These are phyloP conservation scores for Buceros bicornis DNA, from an alignment of 2,797 vertebrate species.

Conservation along the genomic window DNA sequence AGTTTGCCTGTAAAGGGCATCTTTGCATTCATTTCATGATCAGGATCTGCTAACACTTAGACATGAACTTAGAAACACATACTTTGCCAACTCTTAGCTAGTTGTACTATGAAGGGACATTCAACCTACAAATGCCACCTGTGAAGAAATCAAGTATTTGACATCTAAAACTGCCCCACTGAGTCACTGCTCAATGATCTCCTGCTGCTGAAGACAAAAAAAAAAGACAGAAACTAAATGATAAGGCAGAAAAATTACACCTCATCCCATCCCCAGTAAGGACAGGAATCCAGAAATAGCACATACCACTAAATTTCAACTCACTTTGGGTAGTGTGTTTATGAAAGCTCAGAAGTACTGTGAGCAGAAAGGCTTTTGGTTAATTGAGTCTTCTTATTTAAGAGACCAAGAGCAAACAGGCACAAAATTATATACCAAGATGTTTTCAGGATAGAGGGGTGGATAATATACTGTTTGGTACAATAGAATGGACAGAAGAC, in stretches of 20 bases:
- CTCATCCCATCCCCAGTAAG: rapidly evolving
- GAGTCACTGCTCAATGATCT: background rate
- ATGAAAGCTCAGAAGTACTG: background rate
- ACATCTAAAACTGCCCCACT: background rate
- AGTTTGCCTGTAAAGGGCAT: background rate
- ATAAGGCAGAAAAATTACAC: background rate
- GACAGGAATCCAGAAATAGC: background rate
- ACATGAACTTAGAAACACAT: background rate
- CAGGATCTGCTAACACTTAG: background rate
- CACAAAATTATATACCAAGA: background rate
- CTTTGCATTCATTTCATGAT: background rate
- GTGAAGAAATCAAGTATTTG: background rate
- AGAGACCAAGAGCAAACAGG: background rate
- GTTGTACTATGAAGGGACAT: background rate
- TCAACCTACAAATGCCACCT: background rate
- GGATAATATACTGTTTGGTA: background rate
- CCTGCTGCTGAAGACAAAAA: background rate
- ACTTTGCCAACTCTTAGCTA: background rate
- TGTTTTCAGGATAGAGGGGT: background rate
- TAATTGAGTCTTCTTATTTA: background rate
- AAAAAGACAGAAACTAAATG: background rate
- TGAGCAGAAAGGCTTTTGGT: background rate
- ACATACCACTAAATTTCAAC: background rate
- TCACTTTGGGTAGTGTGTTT: background rate
- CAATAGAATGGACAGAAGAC: background rate